Evolutionary conservation across 2,888 invertebrate genomes (phyloP).

Genomic region (Liposcelis brunnea): DNA sequence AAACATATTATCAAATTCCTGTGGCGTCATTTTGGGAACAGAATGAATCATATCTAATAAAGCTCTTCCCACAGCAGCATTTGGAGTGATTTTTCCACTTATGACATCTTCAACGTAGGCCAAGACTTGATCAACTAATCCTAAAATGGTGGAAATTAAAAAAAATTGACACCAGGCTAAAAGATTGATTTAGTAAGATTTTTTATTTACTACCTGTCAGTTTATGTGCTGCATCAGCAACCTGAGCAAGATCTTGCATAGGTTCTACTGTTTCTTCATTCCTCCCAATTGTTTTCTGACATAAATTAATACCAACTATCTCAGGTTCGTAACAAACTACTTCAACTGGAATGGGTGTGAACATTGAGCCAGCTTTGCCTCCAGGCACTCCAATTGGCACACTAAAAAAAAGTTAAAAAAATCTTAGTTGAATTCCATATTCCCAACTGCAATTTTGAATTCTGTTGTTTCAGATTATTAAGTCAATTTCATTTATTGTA

Average conservation of each 20-base stretch:
- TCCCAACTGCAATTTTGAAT: no score
- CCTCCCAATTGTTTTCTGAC: constrained; percentile 60
- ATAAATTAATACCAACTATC: constrained; percentile 44
- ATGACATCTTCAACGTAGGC: constrained; percentile 86
- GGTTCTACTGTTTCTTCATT: constrained; percentile 45
- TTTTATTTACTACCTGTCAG: constrained; percentile 42
- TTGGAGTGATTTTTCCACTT: constrained; percentile 52
- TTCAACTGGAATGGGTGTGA: constrained; percentile 84
- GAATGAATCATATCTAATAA: constrained; percentile 80
- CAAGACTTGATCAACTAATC: constrained; percentile 32
- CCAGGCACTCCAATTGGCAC: constrained; percentile 86
- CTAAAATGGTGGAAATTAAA: no score
- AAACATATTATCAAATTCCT: constrained; percentile 87
- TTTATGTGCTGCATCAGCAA: constrained; percentile 68
- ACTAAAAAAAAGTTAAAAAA: constrained; percentile 27
- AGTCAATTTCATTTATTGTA: no score
- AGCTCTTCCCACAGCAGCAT: constrained; percentile 79
- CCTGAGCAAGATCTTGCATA: constrained; percentile 56
- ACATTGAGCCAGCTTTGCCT: constrained; percentile 87
- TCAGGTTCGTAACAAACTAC: constrained; percentile 86
- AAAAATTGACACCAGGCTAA: no score
- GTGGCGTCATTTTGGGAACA: constrained; percentile 76
- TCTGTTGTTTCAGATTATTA: no score
- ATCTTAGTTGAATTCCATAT: constrained; percentile 12
- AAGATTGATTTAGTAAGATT: no score